Evolutionary conservation across 92 coral and sea anemone genomes (phyloP).

Genomic region (Palythoa grandis): DNA sequence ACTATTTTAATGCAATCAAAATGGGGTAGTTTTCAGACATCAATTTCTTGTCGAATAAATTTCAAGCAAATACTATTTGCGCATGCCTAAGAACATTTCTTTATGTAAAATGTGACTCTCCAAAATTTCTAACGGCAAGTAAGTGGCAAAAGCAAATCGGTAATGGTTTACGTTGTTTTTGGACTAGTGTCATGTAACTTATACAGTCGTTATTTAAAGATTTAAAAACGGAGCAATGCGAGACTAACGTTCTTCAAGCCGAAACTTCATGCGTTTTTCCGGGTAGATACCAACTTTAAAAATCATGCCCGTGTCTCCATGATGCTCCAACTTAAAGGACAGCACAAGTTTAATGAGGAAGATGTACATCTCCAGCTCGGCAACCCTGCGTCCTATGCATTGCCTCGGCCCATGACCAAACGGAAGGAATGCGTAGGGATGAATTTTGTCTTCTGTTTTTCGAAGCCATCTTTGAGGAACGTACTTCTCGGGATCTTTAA

Average conservation of each 20-base stretch:
- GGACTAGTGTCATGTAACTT: too few relatives aligned
- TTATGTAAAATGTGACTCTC: too few relatives aligned
- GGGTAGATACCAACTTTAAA: conserved; percentile 50
- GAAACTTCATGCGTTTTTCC: conserved; percentile 30
- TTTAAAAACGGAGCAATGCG: neutral
- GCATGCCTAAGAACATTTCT: too few relatives aligned
- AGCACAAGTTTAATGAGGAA: conserved; percentile 25
- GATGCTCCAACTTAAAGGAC: conserved; percentile 34
- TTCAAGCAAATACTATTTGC: too few relatives aligned
- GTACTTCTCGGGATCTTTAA: conserved; percentile 32
- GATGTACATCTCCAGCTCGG: conserved; percentile 48
- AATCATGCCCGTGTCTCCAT: conserved; percentile 28
- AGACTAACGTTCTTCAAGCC: conserved; percentile 22
- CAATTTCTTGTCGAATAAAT: too few relatives aligned
- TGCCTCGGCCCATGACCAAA: conserved; percentile 70
- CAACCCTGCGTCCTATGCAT: conserved; percentile 59
- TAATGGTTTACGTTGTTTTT: too few relatives aligned
- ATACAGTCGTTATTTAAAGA: neutral
- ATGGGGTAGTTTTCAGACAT: too few relatives aligned
- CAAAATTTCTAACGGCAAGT: too few relatives aligned
- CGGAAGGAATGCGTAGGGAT: conserved; percentile 57
- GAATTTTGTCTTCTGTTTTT: conserved; percentile 29
- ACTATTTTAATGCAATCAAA: too few relatives aligned
- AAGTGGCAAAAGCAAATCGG: too few relatives aligned
- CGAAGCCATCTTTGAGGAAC: conserved; percentile 46